These are phyloP conservation scores for Semaprochilodus insignis DNA, from an alignment of 2,797 vertebrate species.

Conservation along the genomic window DNA sequence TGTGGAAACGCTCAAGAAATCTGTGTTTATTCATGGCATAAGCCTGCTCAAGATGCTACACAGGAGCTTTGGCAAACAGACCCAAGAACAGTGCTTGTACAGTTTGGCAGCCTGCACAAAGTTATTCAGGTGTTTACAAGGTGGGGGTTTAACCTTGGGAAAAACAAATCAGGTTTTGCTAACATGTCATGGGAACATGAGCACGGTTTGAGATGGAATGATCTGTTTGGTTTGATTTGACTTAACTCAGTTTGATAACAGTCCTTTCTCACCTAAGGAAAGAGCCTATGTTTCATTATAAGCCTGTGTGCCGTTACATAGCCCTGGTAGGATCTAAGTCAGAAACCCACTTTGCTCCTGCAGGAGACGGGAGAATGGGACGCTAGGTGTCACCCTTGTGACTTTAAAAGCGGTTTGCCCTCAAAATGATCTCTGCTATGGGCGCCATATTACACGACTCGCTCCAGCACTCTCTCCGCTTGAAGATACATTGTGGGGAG, in stretches of 20 bases:
- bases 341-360: not conserved
- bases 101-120: not conserved
- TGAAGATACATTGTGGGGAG: not conserved
- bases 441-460: slow-evolving; percentile 51
- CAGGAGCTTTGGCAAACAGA: slow-evolving; percentile 20
- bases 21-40: slow-evolving; percentile 54
- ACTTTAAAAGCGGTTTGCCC: slow-evolving; percentile 75
- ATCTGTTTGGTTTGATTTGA: not conserved
- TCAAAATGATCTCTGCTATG: slow-evolving; percentile 61
- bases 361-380: slow-evolving; percentile 56
- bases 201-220: not conserved
- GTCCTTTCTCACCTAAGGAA: not conserved
- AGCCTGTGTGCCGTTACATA: not conserved
- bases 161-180: not conserved
- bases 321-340: too few species aligned
- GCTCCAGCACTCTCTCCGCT: not conserved
- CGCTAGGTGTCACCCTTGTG: slow-evolving; percentile 88
- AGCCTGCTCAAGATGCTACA: slow-evolving; percentile 52
- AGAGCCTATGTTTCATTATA: not conserved
- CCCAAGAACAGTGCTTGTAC: slow-evolving; percentile 20
- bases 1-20: too few species aligned
- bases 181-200: not conserved
- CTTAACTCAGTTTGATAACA: not conserved
- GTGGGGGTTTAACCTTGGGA: not conserved
- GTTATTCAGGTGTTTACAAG: not conserved